Base-by-base conservation (phyloP, 1,140 invertebrate genomes). In the Lordiphosa collinella region DNA sequence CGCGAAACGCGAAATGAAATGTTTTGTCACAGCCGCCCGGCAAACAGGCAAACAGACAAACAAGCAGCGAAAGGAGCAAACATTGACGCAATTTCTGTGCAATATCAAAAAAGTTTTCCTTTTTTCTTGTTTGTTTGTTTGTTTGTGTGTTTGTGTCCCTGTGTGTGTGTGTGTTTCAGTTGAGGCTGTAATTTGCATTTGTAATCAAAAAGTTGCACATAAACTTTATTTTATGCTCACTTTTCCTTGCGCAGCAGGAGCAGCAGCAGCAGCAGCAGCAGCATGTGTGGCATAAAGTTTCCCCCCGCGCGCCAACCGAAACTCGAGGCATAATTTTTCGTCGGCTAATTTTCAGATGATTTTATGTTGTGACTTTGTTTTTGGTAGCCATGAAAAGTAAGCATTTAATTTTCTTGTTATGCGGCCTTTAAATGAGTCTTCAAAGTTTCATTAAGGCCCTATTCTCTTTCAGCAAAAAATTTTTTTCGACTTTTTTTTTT, bases 181-280 rank as follows among this genome's bases (percentile, higher is more conserved):
- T 57, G 70, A 62, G 71, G 67, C 40, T 84, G 78, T 82, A 82
- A 82, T 82, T 82, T 82, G 78, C 78, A 82, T 82, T 84, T 76
- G 78, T 82, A 84, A 84, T 85, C 79, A 84, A 84, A 84, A 84
- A 84, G 78, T 84, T 84, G 63, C 78, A 69, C 69, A 84, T 84
- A 71, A 82, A 80, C 76, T 80, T 80, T 80, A 71, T 80, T 82
- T 80, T 71, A 80, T 82, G 76, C 76, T 80, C 76, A 80, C 76
- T 80, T 80, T 82, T 58, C 66, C 59, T 34, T 51, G 52, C 65
- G 36, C 58, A 3, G 16, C 22, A 25, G 22, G 5, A 25, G 22
- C 22, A 67, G 48, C 10, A 11, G 16, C 25, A 14, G 18, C 18
- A 18, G 18, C 18, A 18, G 18, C 18, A n/a, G 18, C 18, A 18